Evolutionary conservation across 1,140 invertebrate species (phyloP).

Genomic region (Ylistrum balloti): DNA sequence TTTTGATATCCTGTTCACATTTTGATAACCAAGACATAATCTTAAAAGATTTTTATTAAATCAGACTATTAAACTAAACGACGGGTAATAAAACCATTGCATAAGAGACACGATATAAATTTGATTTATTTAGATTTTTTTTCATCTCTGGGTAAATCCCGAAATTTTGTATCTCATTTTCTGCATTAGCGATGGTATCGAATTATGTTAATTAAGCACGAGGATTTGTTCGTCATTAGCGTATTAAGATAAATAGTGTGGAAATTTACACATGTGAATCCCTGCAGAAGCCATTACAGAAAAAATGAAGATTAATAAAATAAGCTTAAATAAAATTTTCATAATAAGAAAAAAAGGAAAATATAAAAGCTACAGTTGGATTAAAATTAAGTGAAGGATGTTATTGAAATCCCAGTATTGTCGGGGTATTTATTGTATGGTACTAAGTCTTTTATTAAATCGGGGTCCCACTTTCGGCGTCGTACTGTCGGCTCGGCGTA

Average conservation of each 20-base stretch:
- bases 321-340: neutral
- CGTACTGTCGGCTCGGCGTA: slow-evolving; percentile 50
- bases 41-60: neutral
- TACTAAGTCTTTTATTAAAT: slow-evolving; percentile 13
- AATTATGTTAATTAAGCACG: neutral
- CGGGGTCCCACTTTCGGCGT: slow-evolving; percentile 46
- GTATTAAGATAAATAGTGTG: neutral
- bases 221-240: neutral
- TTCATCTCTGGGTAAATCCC: neutral
- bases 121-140: slow-evolving; percentile 5
- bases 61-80: neutral
- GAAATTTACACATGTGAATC: neutral
- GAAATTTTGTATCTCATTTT: slow-evolving; percentile 34
- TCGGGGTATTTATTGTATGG: neutral
- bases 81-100: neutral
- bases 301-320: neutral
- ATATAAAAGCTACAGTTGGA: neutral
- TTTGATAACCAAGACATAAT: slow-evolving; percentile 11
- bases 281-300: neutral
- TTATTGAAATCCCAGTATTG: neutral
- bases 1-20: neutral
- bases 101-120: neutral
- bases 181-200: neutral
- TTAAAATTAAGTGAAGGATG: slow-evolving; percentile 15
- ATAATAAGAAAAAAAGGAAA: neutral